Percentiles rank a stretch among this genome's conserved stretches.
phyloP scores from a whole-genome alignment of 2,797 vertebrate species.

The Sebastes kiyomatsui region DNA sequence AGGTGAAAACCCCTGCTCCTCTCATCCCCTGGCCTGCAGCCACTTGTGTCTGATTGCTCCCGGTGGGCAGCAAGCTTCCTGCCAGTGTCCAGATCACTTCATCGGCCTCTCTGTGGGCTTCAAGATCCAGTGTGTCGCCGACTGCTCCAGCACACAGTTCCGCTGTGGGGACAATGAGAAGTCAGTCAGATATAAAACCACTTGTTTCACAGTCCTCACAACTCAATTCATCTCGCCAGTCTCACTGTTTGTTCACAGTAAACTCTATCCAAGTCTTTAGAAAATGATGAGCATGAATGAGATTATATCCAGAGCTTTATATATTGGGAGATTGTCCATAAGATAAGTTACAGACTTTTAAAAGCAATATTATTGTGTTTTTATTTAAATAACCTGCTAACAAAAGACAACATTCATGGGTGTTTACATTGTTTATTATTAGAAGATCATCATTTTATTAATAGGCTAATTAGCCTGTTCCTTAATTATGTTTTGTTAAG shows the following conservation, averaged over 20 bases:
- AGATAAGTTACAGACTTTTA: too few relatives aligned
- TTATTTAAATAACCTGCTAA: too few relatives aligned
- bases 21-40: slow-evolving; percentile 74
- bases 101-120: slow-evolving; percentile 70
- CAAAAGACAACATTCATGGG: too few relatives aligned
- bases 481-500: too few relatives aligned
- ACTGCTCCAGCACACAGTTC: slow-evolving; percentile 83
- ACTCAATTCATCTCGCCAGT: background rate
- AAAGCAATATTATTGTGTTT: too few relatives aligned
- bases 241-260: background rate
- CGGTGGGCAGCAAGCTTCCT: slow-evolving; percentile 70
- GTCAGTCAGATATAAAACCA: slow-evolving; percentile 49
- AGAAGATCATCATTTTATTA: too few relatives aligned
- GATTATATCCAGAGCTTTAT: background rate
- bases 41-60: slow-evolving; percentile 79
- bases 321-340: too few relatives aligned
- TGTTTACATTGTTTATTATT: too few relatives aligned
- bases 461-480: too few relatives aligned
- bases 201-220: background rate
- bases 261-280: background rate
- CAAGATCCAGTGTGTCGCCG: slow-evolving; percentile 77
- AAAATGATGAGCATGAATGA: background rate
- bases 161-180: slow-evolving; percentile 82
- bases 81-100: slow-evolving; percentile 80
- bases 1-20: slow-evolving; percentile 79